Evolutionary conservation across 1,140 invertebrate genomes (phyloP).

Genomic region (Diorhabda sublineata): DNA sequence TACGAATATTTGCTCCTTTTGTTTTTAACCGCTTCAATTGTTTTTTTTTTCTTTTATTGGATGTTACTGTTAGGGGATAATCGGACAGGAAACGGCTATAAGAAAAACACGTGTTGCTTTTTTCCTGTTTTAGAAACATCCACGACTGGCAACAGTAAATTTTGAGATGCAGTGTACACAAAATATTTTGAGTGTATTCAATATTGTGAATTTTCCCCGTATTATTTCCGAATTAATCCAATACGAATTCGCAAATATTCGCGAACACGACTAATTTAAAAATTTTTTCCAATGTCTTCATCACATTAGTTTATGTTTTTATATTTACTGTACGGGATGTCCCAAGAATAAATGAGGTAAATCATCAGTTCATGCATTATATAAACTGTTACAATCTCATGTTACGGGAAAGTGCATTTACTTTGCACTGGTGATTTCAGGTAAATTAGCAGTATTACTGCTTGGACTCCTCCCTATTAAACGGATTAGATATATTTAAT

Average conservation of each 20-base stretch:
- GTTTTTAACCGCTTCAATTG: not conserved
- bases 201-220: too few species aligned
- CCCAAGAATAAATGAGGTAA: too few species aligned
- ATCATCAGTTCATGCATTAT: not conserved
- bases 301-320: too few species aligned
- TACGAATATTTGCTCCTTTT: not conserved
- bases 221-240: too few species aligned
- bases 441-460: not conserved
- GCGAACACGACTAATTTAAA: too few species aligned
- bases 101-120: not conserved
- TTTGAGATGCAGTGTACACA: too few species aligned
- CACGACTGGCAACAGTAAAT: too few species aligned
- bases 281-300: too few species aligned
- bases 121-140: not conserved
- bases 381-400: not conserved
- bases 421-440: conserved; percentile 2
- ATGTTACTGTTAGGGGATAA: not conserved
- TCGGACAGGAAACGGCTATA: not conserved
- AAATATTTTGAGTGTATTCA: too few species aligned
- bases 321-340: too few species aligned
- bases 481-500: not conserved
- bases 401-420: not conserved
- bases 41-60: not conserved
- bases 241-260: too few species aligned
- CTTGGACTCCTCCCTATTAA: not conserved